These are phyloP conservation scores for Hipposideros armiger DNA, from an alignment of 2,113 vertebrate genomes.

Conservation along the genomic window DNA sequence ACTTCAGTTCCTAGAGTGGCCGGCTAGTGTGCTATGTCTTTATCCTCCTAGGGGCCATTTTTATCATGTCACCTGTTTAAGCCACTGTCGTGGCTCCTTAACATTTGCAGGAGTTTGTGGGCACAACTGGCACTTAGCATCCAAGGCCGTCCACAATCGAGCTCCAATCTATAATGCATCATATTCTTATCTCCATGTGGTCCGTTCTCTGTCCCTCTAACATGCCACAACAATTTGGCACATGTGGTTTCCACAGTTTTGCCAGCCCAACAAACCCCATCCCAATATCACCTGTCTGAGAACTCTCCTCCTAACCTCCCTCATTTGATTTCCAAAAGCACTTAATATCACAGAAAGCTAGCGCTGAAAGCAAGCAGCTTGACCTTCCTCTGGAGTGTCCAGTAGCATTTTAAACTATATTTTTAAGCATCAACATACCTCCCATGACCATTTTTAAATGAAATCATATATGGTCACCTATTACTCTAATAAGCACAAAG, in stretches of 20 bases:
- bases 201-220: neutral
- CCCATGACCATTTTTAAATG: neutral
- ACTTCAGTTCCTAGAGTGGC: neutral
- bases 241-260: neutral
- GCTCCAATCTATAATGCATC: neutral
- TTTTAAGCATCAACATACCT: neutral
- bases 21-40: neutral
- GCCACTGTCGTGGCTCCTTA: neutral
- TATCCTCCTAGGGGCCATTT: constrained; percentile 40
- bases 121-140: neutral
- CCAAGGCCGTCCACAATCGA: neutral
- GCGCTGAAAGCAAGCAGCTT: neutral
- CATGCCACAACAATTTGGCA: neutral
- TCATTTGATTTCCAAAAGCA: neutral
- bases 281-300: neutral
- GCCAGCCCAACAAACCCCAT: neutral
- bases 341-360: neutral
- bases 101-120: neutral
- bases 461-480: neutral
- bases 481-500: neutral
- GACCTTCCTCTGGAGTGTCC: neutral
- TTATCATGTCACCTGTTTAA: constrained; percentile 30
- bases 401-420: neutral
- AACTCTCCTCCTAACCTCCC: neutral
- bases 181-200: neutral